Evolutionary conservation across 2,888 invertebrate genomes (phyloP).

Genomic region (Julus scandinavius): DNA sequence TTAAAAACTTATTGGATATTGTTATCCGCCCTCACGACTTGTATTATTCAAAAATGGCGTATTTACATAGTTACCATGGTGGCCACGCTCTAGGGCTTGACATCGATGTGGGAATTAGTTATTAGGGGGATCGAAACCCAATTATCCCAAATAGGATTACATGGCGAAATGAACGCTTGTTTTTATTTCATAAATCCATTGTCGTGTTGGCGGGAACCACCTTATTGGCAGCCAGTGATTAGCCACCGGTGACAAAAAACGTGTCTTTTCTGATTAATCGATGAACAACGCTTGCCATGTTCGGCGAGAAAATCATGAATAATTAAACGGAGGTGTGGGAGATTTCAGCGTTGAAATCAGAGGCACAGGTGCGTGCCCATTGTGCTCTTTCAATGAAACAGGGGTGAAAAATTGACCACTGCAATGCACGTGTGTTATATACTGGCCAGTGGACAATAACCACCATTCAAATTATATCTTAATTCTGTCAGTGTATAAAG

Average conservation of each 20-base stretch:
- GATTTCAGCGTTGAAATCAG: constrained; percentile 9
- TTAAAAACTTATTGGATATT: neutral
- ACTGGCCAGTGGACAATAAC: neutral
- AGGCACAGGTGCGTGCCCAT: constrained; percentile 12
- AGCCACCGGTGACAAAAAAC: neutral
- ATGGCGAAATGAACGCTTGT: neutral
- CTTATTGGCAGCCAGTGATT: neutral
- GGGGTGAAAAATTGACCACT: constrained; percentile 11
- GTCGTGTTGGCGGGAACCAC: neutral
- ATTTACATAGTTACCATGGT: constrained; percentile 34
- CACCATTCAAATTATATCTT: neutral
- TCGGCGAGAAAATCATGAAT: constrained; percentile 10
- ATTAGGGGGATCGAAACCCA: neutral
- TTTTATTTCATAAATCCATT: neutral
- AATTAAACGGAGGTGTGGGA: constrained; percentile 21
- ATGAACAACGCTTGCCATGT: neutral
- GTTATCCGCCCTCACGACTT: neutral
- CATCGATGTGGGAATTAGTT: neutral
- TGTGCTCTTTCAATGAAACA: neutral
- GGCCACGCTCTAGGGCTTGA: neutral
- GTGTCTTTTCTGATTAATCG: neutral
- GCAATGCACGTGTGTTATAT: neutral
- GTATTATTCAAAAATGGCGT: constrained; percentile 28
- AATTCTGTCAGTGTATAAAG: neutral
- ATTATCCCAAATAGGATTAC: neutral